phyloP scores from a whole-genome alignment of 2,888 invertebrate species.

The Dicyrtomina minuta region DNA sequence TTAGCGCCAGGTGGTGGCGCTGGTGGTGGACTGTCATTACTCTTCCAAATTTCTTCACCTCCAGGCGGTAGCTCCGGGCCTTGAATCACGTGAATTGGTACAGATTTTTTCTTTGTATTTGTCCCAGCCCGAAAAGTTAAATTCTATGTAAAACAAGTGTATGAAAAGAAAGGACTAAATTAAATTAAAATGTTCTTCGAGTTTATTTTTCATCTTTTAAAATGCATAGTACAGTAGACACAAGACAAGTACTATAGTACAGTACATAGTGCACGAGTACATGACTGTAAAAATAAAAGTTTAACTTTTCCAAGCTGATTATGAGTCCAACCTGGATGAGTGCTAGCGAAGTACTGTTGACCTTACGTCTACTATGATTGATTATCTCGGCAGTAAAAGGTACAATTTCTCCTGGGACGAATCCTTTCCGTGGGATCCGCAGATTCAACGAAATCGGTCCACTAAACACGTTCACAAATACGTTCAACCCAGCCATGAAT shows the following conservation, averaged over 20 bases:
- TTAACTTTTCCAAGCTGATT: no score
- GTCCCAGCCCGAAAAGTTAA: slow-evolving; percentile 18
- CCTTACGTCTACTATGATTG: slow-evolving; percentile 27
- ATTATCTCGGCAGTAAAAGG: slow-evolving; percentile 28
- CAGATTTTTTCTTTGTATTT: slow-evolving; percentile 22
- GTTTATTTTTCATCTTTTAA: background rate
- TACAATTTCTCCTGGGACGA: slow-evolving; percentile 34
- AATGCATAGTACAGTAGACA: background rate
- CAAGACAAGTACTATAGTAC: no score
- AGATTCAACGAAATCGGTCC: slow-evolving; percentile 33
- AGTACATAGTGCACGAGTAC: no score
- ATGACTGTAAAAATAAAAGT: no score
- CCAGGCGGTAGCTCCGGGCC: slow-evolving; percentile 40
- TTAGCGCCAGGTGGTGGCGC: slow-evolving; percentile 5
- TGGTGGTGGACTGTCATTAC: slow-evolving; percentile 54
- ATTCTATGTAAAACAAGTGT: no score
- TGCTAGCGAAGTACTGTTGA: slow-evolving; percentile 9
- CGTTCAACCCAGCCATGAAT: no score
- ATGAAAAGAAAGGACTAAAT: background rate
- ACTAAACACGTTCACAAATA: slow-evolving; percentile 2
- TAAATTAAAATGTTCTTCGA: background rate
- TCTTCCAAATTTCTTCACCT: slow-evolving; percentile 65
- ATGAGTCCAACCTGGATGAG: slow-evolving; percentile 25
- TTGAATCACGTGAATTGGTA: slow-evolving; percentile 21
- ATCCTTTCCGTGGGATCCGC: slow-evolving; percentile 25